Conservation (phyloP, 1,140 invertebrate species). For the Octopus sinensis region DNA sequence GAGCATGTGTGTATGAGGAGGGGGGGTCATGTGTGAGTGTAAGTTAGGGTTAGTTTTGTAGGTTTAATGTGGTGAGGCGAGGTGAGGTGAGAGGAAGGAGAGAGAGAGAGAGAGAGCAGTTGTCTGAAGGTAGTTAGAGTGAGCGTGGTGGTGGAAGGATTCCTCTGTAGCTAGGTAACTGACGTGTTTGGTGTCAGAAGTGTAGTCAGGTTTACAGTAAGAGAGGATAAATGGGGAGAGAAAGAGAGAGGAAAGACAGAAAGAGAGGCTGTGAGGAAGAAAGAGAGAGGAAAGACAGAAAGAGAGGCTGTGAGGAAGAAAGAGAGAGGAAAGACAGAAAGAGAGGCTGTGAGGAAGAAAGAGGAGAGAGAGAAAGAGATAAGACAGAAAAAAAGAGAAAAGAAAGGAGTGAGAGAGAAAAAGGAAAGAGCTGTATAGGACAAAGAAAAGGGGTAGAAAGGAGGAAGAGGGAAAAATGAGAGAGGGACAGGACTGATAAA, state of each 20-base stretch:
- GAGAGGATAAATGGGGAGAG: slow-evolving; percentile 3
- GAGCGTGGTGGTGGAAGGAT: too few relatives aligned
- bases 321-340: not conserved
- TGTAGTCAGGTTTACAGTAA: not conserved
- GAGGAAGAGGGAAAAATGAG: slow-evolving; percentile 20
- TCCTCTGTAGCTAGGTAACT: too few relatives aligned
- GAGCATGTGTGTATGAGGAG: too few relatives aligned
- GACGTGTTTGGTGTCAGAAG: too few relatives aligned
- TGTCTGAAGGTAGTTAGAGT: too few relatives aligned
- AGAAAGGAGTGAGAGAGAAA: slow-evolving; percentile 13
- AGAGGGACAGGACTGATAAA: slow-evolving; percentile 20
- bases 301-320: not conserved
- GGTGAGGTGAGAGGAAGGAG: slow-evolving; percentile 17
- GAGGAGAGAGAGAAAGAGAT: not conserved
- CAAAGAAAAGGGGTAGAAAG: slow-evolving; percentile 14
- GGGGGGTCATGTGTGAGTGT: too few relatives aligned
- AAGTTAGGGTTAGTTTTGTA: too few relatives aligned
- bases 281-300: not conserved
- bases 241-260: not conserved
- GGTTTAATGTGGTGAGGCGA: slow-evolving; percentile 5
- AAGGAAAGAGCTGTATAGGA: not conserved
- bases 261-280: not conserved
- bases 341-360: slow-evolving; percentile 1
- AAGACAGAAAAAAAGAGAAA: slow-evolving; percentile 14
- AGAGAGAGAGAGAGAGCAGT: not conserved